Evolutionary conservation across 2,113 vertebrate genomes (phyloP).

Genomic region (Antennarius striatus): DNA sequence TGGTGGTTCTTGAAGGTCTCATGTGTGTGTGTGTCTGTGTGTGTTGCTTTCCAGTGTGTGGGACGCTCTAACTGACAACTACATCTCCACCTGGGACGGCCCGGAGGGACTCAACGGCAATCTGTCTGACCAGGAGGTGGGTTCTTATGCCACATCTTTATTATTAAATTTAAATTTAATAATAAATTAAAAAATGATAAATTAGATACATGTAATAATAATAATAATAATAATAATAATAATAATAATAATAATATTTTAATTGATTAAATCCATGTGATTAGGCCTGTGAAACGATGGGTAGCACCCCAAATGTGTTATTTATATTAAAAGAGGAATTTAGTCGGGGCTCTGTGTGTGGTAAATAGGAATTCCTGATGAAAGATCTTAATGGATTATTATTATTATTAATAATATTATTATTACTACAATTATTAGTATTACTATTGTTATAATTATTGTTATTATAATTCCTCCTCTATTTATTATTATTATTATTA

Average conservation of each 20-base stretch:
- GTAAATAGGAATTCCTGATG: too few species aligned
- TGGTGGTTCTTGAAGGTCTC: not conserved
- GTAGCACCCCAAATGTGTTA: not conserved
- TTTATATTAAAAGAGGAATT: conserved; percentile 30
- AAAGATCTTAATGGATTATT: too few species aligned
- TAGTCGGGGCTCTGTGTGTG: too few species aligned
- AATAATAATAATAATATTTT: not conserved
- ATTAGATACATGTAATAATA: too few species aligned
- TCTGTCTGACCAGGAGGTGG: conserved; percentile 86
- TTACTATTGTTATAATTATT: too few species aligned
- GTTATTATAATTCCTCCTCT: too few species aligned
- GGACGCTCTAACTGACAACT: conserved; percentile 95
- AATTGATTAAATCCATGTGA: conserved; percentile 1
- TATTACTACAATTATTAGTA: too few species aligned
- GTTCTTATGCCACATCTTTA: not conserved
- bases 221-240: not conserved
- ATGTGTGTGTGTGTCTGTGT: conserved; percentile 21
- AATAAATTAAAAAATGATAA: too few species aligned
- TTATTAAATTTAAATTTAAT: not conserved
- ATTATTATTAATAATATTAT: too few species aligned
- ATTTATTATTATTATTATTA: too few species aligned
- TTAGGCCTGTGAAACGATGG: too few species aligned
- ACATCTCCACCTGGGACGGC: conserved; percentile 87
- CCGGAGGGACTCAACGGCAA: conserved; percentile 88
- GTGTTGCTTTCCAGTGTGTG: conserved; percentile 83